Evolutionary conservation across 2,797 vertebrate species (phyloP).

Genomic region (Linurgus olivaceus): DNA sequence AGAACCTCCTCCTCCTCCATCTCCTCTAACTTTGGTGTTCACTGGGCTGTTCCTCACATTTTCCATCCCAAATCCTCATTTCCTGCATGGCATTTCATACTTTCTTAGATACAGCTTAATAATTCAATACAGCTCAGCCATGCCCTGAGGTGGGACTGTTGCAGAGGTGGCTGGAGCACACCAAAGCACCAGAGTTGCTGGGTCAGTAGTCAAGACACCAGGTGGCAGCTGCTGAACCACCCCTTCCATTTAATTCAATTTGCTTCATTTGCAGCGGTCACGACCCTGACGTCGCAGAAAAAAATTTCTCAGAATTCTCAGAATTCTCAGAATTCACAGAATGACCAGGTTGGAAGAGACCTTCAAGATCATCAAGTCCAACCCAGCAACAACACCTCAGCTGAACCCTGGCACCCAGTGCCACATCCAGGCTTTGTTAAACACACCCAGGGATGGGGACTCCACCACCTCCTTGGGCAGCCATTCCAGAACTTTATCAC

Average conservation of each 20-base stretch:
- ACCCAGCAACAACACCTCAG: neutral
- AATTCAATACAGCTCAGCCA: neutral
- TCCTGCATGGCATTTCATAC: rapidly evolving
- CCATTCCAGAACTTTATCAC: neutral
- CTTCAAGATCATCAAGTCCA: neutral
- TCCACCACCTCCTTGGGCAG: neutral
- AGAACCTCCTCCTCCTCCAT: neutral
- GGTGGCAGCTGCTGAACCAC: rapidly evolving
- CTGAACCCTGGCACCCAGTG: neutral
- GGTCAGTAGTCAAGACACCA: neutral
- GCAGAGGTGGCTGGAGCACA: neutral
- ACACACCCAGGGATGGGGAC: neutral
- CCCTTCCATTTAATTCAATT: neutral
- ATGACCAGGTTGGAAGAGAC: neutral
- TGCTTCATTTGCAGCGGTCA: neutral
- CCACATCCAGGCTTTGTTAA: neutral
- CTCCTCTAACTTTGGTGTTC: neutral
- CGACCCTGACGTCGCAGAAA: neutral
- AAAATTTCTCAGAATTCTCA: neutral
- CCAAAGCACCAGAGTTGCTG: neutral
- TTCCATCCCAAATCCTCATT: neutral
- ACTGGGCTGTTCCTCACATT: rapidly evolving
- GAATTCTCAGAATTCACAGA: neutral
- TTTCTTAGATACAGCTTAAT: neutral
- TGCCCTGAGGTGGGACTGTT: neutral